Evolutionary conservation across 2,113 vertebrate species (phyloP).

Genomic region (Suricata suricatta): DNA sequence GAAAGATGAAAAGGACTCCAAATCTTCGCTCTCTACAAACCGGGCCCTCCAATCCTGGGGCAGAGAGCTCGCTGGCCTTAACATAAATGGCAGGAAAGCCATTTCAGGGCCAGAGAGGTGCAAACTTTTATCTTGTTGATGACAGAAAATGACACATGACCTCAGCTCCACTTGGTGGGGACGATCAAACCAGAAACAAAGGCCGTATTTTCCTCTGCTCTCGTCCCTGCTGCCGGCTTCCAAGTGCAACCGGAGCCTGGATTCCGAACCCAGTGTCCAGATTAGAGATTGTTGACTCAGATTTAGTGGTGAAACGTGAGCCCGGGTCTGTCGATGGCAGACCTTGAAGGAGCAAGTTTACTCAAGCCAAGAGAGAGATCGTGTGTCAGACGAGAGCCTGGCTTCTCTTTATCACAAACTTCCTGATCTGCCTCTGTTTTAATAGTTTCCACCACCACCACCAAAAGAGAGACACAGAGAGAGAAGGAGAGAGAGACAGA

Average conservation of each 20-base stretch:
- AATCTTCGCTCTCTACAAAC: constrained; percentile 84
- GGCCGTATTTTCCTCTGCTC: constrained; percentile 84
- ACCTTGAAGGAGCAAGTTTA: constrained; percentile 89
- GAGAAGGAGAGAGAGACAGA: not conserved
- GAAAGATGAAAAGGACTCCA: constrained; percentile 87
- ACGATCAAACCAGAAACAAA: constrained; percentile 86
- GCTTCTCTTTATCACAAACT: constrained; percentile 89
- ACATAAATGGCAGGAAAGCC: constrained; percentile 81
- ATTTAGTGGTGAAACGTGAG: constrained; percentile 91
- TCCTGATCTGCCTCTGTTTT: constrained; percentile 84
- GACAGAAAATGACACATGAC: constrained; percentile 80
- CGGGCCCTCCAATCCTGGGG: constrained; percentile 77
- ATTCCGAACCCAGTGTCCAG: constrained; percentile 89
- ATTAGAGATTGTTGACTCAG: constrained; percentile 95
- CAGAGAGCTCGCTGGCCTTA: constrained; percentile 81
- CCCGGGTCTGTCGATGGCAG: constrained; percentile 88
- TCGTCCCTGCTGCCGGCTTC: constrained; percentile 86
- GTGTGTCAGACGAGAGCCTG: constrained; percentile 87
- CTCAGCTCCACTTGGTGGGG: constrained; percentile 75
- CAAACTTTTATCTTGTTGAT: constrained; percentile 84
- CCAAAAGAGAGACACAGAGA: not conserved
- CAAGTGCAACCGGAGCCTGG: constrained; percentile 88
- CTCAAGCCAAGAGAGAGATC: constrained; percentile 89
- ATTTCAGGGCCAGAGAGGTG: constrained; percentile 82
- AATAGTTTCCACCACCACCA: constrained; percentile 64